Percentiles rank a stretch among this genome's conserved stretches.
Conservation (phyloP, 1,140 invertebrate genomes). For the Eueides isabella region DNA sequence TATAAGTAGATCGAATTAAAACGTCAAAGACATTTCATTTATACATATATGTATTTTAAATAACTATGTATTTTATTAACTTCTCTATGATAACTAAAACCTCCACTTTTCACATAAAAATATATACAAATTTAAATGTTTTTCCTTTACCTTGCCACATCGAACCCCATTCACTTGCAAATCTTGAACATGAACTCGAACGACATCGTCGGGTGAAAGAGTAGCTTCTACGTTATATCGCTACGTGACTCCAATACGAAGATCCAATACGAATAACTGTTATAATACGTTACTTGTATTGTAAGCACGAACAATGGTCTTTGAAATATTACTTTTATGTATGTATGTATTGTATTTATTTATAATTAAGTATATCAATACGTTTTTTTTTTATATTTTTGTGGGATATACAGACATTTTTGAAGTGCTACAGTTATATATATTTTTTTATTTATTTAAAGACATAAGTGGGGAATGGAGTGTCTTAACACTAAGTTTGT, state of each 20-base stretch:
- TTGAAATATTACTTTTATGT: neutral
- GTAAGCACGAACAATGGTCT: neutral
- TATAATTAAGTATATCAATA: neutral
- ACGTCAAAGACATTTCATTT: no score
- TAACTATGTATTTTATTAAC: no score
- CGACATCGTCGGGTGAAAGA: constrained; percentile 22
- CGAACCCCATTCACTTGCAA: neutral
- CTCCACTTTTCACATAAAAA: no score
- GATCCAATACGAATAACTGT: neutral
- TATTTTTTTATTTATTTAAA: no score
- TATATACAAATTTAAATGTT: neutral
- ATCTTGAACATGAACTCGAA: neutral
- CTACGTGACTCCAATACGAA: constrained; percentile 28
- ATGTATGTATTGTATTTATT: neutral
- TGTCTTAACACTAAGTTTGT: no score
- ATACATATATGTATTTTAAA: no score
- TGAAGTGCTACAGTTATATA: no score
- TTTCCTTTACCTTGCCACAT: neutral
- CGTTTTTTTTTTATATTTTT: neutral
- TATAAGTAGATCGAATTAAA: no score
- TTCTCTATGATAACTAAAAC: no score
- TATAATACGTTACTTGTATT: constrained; percentile 1
- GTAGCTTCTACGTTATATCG: constrained; percentile 30
- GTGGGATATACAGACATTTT: neutral
- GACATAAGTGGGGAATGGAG: no score